Evolutionary conservation across 2,797 vertebrate genomes (phyloP).

Genomic region (Phoxinus dragarum): DNA sequence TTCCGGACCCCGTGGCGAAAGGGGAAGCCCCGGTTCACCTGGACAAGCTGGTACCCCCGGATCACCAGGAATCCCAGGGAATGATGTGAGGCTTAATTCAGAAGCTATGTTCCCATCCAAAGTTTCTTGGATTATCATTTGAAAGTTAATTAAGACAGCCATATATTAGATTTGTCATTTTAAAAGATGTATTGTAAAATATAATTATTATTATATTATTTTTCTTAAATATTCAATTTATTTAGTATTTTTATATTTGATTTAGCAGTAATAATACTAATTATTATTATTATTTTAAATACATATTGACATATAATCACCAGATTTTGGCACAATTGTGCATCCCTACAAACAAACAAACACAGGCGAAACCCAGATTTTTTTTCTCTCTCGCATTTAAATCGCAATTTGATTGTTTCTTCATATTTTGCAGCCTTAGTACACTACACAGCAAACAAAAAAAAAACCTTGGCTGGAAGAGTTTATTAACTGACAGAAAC

Average conservation of each 20-base stretch:
- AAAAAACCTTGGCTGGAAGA: background rate
- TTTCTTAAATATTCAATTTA: too few relatives aligned
- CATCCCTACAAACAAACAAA: too few relatives aligned
- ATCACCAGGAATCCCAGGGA: conserved; percentile 79
- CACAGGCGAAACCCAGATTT: too few relatives aligned
- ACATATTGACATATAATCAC: too few relatives aligned
- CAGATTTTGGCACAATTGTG: too few relatives aligned
- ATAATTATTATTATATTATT: too few relatives aligned
- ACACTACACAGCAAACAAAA: background rate
- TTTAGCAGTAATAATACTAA: background rate
- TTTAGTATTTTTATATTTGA: too few relatives aligned
- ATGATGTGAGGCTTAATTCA: conserved; percentile 79
- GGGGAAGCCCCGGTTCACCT: conserved; percentile 81
- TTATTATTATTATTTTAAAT: background rate
- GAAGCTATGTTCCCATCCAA: too few relatives aligned
- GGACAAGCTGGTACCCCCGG: conserved; percentile 84
- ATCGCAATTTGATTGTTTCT: too few relatives aligned
- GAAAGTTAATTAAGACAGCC: background rate
- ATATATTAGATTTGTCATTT: background rate
- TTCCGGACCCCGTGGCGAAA: conserved; percentile 86
- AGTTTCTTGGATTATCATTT: background rate
- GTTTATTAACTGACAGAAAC: background rate
- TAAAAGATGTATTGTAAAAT: background rate
- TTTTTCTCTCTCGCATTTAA: too few relatives aligned
- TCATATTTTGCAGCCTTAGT: background rate